Conservation (phyloP, 92 coral and sea anemone genomes). For the Anthopleura xanthogrammica region DNA sequence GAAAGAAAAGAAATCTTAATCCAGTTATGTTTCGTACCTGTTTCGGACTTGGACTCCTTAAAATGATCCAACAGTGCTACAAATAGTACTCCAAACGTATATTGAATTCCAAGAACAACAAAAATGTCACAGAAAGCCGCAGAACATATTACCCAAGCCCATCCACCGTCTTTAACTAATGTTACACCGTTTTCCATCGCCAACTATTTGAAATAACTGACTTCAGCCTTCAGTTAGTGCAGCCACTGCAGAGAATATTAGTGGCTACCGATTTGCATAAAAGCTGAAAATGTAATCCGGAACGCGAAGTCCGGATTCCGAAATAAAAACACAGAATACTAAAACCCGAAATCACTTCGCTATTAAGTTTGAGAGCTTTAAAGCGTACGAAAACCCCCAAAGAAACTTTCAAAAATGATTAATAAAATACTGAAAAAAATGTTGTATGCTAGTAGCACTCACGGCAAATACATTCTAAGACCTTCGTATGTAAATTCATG, state of each 20-base stretch:
- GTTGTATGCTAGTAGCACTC: no score
- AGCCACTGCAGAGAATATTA: neutral
- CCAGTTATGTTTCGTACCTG: conserved; percentile 52
- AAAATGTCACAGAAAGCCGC: conserved; percentile 90
- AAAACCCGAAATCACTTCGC: neutral
- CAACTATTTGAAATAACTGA: neutral
- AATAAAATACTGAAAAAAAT: no score
- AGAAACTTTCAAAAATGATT: no score
- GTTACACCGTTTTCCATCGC: conserved; percentile 13
- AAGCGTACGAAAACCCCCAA: no score
- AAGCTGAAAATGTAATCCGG: neutral
- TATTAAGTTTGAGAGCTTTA: no score
- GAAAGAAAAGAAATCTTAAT: no score
- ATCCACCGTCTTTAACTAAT: conserved; percentile 63
- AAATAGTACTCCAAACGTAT: conserved; percentile 84
- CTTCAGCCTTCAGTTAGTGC: no score
- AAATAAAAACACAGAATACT: neutral
- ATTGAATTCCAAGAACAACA: conserved; percentile 87
- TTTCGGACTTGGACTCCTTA: conserved; percentile 74
- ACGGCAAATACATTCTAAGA: no score
- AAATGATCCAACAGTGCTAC: conserved; percentile 84
- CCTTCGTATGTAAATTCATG: no score
- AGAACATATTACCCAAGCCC: conserved; percentile 94
- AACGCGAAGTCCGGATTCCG: neutral
- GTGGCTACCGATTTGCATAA: neutral